phyloP scores from a whole-genome alignment of 2,797 vertebrate species.

The Sebastes kiyomatsui region DNA sequence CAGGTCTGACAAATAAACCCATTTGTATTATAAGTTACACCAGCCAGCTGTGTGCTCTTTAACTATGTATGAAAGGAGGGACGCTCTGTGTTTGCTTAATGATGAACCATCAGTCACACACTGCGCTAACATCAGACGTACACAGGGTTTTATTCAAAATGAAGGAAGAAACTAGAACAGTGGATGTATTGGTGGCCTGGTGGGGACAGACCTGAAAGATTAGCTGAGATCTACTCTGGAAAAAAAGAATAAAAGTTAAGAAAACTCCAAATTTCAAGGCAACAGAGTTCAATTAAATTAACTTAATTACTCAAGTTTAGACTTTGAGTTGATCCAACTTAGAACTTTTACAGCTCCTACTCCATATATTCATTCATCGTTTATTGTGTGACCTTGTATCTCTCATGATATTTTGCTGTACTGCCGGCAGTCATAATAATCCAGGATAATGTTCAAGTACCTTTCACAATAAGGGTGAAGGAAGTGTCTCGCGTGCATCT shows the following conservation, averaged over 20 bases:
- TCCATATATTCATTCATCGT: too few relatives aligned
- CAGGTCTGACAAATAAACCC: constrained; percentile 1
- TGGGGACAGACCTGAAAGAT: background rate
- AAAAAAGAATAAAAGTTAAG: background rate
- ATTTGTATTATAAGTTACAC: constrained; percentile 17
- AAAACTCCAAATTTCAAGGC: background rate
- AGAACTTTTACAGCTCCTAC: background rate
- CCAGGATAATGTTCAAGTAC: too few relatives aligned
- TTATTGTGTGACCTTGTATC: too few relatives aligned
- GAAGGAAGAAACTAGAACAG: background rate
- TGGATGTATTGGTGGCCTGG: background rate
- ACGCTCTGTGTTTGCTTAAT: background rate
- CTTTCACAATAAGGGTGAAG: background rate
- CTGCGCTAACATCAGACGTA: background rate
- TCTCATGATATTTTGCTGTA: too few relatives aligned
- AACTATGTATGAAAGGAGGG: constrained; percentile 28
- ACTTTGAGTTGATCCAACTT: background rate
- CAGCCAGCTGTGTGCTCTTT: constrained; percentile 31
- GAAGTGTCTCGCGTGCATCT: background rate
- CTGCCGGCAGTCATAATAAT: too few relatives aligned
- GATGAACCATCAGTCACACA: constrained; percentile 15
- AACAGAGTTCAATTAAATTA: background rate
- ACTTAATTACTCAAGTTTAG: background rate
- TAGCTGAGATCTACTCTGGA: background rate
- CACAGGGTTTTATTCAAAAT: background rate